phyloP scores from a whole-genome alignment of 2,797 vertebrate genomes.

The Selene dorsalis region DNA sequence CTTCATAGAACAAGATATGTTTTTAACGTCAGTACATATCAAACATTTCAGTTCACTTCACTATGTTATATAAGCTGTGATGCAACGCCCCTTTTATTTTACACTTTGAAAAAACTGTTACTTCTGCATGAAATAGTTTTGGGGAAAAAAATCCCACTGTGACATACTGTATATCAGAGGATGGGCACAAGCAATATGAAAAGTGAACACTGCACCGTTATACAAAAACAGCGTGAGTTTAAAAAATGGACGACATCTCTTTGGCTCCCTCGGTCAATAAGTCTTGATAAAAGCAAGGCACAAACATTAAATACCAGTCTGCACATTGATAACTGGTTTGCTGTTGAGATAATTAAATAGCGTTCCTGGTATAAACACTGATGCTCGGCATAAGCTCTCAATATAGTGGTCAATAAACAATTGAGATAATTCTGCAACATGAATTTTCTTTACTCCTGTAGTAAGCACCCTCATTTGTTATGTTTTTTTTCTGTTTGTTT shows the following conservation, averaged over 20 bases:
- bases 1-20: constrained; percentile 10
- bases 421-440: not conserved
- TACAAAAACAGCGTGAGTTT: constrained; percentile 42
- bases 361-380: constrained; percentile 20
- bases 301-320: constrained; percentile 25
- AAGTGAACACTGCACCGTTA: constrained; percentile 27
- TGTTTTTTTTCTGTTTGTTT: constrained; percentile 4
- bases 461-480: not conserved
- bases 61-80: constrained; percentile 14
- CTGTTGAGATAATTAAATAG: constrained; percentile 45
- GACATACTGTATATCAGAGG: constrained; percentile 25
- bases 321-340: constrained; percentile 41
- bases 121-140: constrained; percentile 31
- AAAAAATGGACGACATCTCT: constrained; percentile 6
- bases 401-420: constrained; percentile 46
- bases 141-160: constrained; percentile 2
- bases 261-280: not conserved
- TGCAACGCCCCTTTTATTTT: constrained; percentile 45
- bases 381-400: not conserved
- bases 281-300: constrained; percentile 7
- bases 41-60: constrained; percentile 23
- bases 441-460: constrained; percentile 22
- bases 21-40: constrained; percentile 16
- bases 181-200: constrained; percentile 39
- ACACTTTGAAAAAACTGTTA: constrained; percentile 36